Evolutionary conservation across 2,113 vertebrate genomes (phyloP), one percentile per base, ranked within the genome.

Genomic region (Okapia johnstoni): DNA sequence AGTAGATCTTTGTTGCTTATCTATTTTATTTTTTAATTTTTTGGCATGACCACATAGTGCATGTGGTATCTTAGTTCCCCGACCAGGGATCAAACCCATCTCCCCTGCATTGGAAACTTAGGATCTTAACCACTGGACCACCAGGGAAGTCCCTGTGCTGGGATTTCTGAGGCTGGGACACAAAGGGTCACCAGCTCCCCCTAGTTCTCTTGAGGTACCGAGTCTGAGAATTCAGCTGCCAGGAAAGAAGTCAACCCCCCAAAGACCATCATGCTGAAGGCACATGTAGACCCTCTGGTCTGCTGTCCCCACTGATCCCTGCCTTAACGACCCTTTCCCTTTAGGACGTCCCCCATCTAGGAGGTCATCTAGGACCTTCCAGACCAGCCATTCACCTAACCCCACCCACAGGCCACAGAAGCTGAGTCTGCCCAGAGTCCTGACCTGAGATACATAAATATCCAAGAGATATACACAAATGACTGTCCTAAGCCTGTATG

Each of bases 381-480:
- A 52, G 36, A 43, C 60, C 26, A 23, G 55, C 23, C 21, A 46
- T 40, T 36, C 55, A n/a, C 10, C 43, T 28, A 55, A 23, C 52
- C 14, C 54, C 25, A 50, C 46, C 43, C 79, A 33, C 55, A 28
- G 7, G 13, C 16, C 46, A 25, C 25, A 61, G 46, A 40, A 30
- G n/a, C 50, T 17, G 50, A 96, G 43, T 23, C 48, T 57, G 73
- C 73, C 54, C 73, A 21, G 23, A 23, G 54, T 55, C 80, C 86
- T 80, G 43, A 85, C 70, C n/a, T 54, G 8, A 54, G 77, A 52
- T 19, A 11, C 30, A 21, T 50, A 13, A 61, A 48, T 61, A 73
- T 23, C 30, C 0, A 0, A 12, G 58, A n/a, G 40, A 23, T 66
- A 13, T 6, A 36, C 63, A 19, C 25, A 88, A 19, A 58, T 2